Conservation (phyloP, 1,140 invertebrate genomes). For the Philaenus spumarius region DNA sequence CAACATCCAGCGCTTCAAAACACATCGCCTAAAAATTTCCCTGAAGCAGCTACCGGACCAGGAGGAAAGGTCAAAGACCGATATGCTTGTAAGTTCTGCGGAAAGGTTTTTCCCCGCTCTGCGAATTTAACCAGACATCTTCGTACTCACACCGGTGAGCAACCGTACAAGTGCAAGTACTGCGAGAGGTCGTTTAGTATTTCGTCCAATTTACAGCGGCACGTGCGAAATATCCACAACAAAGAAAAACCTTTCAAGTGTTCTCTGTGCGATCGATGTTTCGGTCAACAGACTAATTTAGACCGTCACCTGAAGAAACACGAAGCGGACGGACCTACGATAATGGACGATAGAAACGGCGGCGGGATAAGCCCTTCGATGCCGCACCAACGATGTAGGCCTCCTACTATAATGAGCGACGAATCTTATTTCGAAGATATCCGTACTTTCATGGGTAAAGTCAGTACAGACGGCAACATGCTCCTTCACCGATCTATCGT, state of each 20-base stretch:
- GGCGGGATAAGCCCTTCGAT: conserved; percentile 40
- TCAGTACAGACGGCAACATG: conserved; percentile 46
- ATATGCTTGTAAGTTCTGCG: conserved; percentile 97
- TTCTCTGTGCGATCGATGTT: conserved; percentile 81
- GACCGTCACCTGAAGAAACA: conserved; percentile 97
- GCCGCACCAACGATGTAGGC: conserved; percentile 39
- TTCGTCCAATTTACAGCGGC: conserved; percentile 96
- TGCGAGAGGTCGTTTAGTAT: conserved; percentile 98
- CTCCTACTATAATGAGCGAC: conserved; percentile 45
- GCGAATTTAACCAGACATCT: conserved; percentile 96
- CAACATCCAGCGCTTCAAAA: conserved; percentile 30
- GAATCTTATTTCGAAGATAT: conserved; percentile 92
- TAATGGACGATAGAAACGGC: conserved; percentile 51
- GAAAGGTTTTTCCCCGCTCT: conserved; percentile 96
- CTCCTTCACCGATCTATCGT: conserved; percentile 8
- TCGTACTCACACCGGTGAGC: conserved; percentile 96
- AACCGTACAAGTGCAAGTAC: conserved; percentile 97
- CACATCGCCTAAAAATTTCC: conserved; percentile 7
- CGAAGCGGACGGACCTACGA: conserved; percentile 78
- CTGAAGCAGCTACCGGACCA: conserved; percentile 31
- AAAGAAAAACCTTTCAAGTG: conserved; percentile 89
- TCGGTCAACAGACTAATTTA: conserved; percentile 97
- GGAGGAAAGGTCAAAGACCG: conserved; percentile 52
- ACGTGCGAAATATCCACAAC: conserved; percentile 99
- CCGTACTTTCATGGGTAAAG: conserved; percentile 88